Evolutionary conservation across 2,888 invertebrate species (phyloP).

Genomic region (Abscondita cerata): DNA sequence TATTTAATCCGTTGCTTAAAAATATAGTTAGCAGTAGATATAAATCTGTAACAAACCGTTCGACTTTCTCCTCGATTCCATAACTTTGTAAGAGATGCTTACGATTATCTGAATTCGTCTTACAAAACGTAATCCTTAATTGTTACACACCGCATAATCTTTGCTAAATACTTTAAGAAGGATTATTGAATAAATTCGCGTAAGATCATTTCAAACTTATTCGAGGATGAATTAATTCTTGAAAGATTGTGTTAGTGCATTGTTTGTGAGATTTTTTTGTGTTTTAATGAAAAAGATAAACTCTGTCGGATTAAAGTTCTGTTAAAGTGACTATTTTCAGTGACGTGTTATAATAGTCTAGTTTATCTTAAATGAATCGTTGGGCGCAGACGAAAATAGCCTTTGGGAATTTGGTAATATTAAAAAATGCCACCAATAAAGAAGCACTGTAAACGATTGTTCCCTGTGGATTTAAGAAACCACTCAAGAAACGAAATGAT

Average conservation of each 20-base stretch:
- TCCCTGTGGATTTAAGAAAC: constrained; percentile 22
- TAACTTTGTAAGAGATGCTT: constrained; percentile 31
- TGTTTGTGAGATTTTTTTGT: background rate
- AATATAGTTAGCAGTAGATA: constrained; percentile 3
- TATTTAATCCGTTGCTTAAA: background rate
- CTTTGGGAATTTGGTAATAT: constrained; percentile 20
- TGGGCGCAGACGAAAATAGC: constrained; percentile 1
- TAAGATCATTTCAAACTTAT: constrained; percentile 20
- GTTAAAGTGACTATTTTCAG: background rate
- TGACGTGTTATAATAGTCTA: background rate
- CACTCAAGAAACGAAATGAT: constrained; percentile 26
- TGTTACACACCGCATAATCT: constrained; percentile 36
- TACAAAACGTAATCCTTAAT: constrained; percentile 40
- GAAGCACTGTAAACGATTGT: constrained; percentile 18
- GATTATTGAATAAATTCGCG: constrained; percentile 27
- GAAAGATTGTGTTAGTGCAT: constrained; percentile 2
- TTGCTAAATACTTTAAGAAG: constrained; percentile 36
- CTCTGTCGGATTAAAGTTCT: background rate
- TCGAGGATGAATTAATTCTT: constrained; percentile 26
- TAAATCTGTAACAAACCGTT: constrained; percentile 17
- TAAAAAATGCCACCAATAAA: constrained; percentile 23
- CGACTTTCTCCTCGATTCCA: constrained; percentile 26
- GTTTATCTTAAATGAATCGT: constrained; percentile 11
- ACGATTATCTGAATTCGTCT: constrained; percentile 36
- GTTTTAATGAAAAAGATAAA: constrained; percentile 1